These are phyloP conservation scores for Meganola albula DNA, from an alignment of 2,888 invertebrate species.

Conservation along the genomic window DNA sequence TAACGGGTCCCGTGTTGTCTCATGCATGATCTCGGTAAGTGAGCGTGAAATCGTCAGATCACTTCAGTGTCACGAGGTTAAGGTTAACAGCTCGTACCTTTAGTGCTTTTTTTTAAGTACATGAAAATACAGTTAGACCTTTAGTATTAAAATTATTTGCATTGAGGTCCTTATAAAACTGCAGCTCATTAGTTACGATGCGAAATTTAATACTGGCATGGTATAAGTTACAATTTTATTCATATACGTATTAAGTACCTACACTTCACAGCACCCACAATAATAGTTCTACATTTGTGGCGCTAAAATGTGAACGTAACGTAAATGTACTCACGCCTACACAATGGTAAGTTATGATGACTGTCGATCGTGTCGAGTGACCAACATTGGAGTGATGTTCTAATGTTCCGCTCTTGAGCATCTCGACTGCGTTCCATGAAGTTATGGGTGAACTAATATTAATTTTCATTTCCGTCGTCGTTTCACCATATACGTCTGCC, in stretches of 20 bases:
- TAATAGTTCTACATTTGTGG: too few species aligned
- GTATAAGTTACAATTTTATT: too few species aligned
- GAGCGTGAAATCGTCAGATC: slow-evolving; percentile 6
- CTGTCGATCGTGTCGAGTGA: slow-evolving; percentile 31
- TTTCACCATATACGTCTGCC: slow-evolving; percentile 34
- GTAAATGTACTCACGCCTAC: slow-evolving; percentile 18
- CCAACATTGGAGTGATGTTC: slow-evolving; percentile 49
- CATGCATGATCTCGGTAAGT: slow-evolving; percentile 24
- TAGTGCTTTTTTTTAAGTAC: too few species aligned
- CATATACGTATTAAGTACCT: too few species aligned
- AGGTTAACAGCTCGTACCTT: slow-evolving; percentile 18
- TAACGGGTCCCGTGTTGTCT: slow-evolving; percentile 29
- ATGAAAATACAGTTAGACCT: too few species aligned
- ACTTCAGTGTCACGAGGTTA: slow-evolving; percentile 19
- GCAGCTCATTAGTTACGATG: too few species aligned
- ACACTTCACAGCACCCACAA: too few species aligned
- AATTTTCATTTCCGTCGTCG: slow-evolving; percentile 44
- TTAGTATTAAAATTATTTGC: too few species aligned
- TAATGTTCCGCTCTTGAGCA: slow-evolving; percentile 53
- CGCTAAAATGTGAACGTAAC: slow-evolving; percentile 10
- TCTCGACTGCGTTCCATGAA: slow-evolving; percentile 47
- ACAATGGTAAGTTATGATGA: slow-evolving; percentile 18
- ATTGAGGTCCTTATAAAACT: too few species aligned
- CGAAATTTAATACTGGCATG: too few species aligned
- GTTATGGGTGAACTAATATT: slow-evolving; percentile 57